Evolutionary conservation across 1,140 invertebrate genomes (phyloP), one percentile per base, ranked within the genome.

Genomic region (Bombus confusus): DNA sequence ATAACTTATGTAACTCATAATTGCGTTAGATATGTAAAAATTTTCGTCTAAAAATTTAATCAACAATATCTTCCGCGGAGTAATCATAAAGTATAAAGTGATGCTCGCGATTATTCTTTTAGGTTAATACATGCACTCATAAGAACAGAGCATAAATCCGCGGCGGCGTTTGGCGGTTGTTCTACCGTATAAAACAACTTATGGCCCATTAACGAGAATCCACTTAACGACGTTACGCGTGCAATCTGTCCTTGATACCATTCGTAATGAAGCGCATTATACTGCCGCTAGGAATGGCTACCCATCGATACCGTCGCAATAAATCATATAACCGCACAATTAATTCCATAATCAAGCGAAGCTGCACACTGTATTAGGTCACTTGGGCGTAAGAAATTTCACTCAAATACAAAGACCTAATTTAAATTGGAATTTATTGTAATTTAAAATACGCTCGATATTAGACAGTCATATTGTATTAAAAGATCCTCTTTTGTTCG

Each of bases 141-240:
- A 43, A 75, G 62, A 66, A 75, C 13, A 41, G 6, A 34, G 6
- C 52, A 39, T 72, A 79, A 72, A 79, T 72, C 31, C 31, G 3
- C 15, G 31, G 39, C 8, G 22, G 22, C 1, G 25, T 80, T 66
- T 57, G 47, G 68, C 57, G 2, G 34, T 25, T 34, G 41, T 43
- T 72, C 66, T 52, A 80, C 69, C 31, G 41, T 59, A 41, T 37
- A 43, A 68, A 68, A n/a, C 71, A 64, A 81, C 84, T 85, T 85
- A 85, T 57, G 41, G 84, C 15, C 84, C 78, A 85, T 85, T 85
- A 80, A 74, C 83, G 59, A 25, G 59, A 47, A 15, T 12, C 69
- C 77, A 80, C 69, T 85, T 85, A 80, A 73, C 31, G 69, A 72
- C 71, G 43, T 86, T 62, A 62, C 78, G 57, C 59, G 47, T 41